phyloP scores from a whole-genome alignment of 2,113 vertebrate genomes.

The Stomatorhinus ivindoensis region DNA sequence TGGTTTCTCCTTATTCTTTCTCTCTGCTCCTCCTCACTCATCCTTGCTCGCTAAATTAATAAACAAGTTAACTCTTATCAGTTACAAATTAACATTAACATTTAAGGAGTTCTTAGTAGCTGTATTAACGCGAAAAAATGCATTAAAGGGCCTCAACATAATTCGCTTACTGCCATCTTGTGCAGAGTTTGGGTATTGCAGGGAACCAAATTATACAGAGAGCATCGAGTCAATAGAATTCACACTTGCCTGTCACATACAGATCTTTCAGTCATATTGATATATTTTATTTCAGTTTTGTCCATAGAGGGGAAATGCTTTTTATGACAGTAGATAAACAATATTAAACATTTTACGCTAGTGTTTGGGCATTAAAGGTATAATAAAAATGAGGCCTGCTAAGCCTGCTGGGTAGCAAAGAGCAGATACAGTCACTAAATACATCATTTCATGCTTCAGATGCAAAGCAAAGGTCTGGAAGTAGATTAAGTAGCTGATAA shows the following conservation, averaged over 20 bases:
- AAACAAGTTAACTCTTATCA: neutral
- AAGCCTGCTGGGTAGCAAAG: neutral
- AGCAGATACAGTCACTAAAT: neutral
- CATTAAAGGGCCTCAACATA: neutral
- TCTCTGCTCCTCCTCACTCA: constrained; percentile 57
- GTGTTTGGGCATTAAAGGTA: neutral
- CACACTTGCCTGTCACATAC: neutral
- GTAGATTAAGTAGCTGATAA: neutral
- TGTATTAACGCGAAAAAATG: neutral
- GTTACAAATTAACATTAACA: neutral
- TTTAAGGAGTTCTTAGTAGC: neutral
- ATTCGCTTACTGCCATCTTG: constrained; percentile 19
- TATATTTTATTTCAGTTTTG: neutral
- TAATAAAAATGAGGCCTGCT: neutral
- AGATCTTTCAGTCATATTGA: neutral
- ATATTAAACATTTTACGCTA: neutral
- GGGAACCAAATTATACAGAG: constrained; percentile 50
- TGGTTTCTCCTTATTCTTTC: constrained; percentile 54
- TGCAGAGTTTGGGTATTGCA: constrained; percentile 31
- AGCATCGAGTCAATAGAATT: constrained; percentile 43
- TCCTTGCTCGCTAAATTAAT: constrained; percentile 42
- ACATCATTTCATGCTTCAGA: neutral
- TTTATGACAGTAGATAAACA: neutral
- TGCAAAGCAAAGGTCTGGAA: neutral
- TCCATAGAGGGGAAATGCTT: neutral